These are phyloP conservation scores for Athene noctua DNA, from an alignment of 2,113 vertebrate species.

Conservation along the genomic window DNA sequence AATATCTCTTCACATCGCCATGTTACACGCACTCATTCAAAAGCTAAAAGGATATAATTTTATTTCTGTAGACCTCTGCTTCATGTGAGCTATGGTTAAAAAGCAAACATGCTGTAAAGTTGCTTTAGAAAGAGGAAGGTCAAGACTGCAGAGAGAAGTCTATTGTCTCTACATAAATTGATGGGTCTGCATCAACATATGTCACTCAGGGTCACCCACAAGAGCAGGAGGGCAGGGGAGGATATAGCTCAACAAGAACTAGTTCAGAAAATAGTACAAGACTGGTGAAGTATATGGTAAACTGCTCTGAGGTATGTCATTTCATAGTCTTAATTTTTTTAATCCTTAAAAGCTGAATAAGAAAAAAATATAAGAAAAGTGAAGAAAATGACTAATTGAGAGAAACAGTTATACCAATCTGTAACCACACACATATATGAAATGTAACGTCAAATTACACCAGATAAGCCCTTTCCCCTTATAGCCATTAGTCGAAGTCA, in stretches of 20 bases:
- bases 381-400: background rate
- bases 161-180: background rate
- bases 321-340: background rate
- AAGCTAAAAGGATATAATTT: background rate
- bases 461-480: background rate
- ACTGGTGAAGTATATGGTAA: background rate
- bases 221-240: background rate
- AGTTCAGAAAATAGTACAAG: background rate
- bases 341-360: background rate
- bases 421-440: background rate
- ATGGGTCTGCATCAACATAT: background rate
- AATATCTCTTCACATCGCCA: background rate
- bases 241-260: background rate
- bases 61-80: background rate
- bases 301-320: background rate
- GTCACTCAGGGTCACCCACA: background rate
- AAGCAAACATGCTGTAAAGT: background rate
- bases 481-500: background rate
- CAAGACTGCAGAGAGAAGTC: background rate
- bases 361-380: background rate
- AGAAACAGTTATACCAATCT: background rate
- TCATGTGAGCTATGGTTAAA: background rate
- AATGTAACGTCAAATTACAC: background rate
- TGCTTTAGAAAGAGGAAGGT: background rate
- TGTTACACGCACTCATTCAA: background rate